These are phyloP conservation scores for Crypturellus undulatus DNA, from an alignment of 2,113 vertebrate genomes.

Conservation along the genomic window DNA sequence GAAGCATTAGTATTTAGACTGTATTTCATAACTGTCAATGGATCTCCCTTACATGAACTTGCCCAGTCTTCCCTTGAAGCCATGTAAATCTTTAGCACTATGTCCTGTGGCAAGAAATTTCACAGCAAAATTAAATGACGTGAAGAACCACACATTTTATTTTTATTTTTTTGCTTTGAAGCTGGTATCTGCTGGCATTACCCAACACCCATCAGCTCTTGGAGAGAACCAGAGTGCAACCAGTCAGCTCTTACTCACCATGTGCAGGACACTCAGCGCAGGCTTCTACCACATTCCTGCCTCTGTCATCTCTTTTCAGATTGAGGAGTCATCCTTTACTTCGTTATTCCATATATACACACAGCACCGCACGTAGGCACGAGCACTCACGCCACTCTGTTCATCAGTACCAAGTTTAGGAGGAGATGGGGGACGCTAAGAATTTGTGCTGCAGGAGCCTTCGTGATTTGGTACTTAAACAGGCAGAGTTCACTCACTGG, in stretches of 20 bases:
- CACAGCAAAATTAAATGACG: neutral
- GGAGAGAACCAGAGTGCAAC: neutral
- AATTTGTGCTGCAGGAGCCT: neutral
- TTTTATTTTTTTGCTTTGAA: neutral
- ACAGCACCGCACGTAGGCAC: neutral
- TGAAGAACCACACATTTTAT: neutral
- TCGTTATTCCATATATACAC: neutral
- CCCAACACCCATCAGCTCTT: neutral
- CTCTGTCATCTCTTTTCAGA: neutral
- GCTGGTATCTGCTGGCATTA: rapidly evolving
- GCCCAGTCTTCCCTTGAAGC: neutral
- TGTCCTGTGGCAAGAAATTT: neutral
- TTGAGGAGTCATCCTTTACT: neutral
- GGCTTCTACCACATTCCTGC: neutral
- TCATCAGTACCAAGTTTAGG: neutral
- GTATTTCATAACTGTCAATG: neutral
- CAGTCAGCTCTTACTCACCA: neutral
- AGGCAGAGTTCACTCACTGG: neutral
- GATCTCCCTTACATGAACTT: neutral
- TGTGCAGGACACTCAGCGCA: neutral
- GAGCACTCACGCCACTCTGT: neutral
- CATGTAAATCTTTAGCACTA: neutral
- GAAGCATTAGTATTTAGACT: neutral
- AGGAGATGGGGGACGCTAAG: neutral
- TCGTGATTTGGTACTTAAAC: neutral